Evolutionary conservation across 30 jellyfish, hydroid and myxozoan species (phyloP), one percentile per base, ranked within the genome.

Genomic region (Aurelia aurita): DNA sequence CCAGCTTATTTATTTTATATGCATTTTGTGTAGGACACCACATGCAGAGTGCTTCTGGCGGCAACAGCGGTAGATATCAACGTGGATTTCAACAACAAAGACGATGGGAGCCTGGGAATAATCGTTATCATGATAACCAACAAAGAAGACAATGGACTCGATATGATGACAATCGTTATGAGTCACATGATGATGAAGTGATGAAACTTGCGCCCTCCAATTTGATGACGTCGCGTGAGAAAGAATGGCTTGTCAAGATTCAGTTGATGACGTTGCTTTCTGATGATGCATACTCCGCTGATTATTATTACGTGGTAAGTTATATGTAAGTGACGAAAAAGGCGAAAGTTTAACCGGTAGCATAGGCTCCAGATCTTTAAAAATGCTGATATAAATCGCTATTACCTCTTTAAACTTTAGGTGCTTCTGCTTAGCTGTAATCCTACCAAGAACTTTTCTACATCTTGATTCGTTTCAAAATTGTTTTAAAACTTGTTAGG

Each of bases 191-290:
- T 16, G 93, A 87, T 19, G 79, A 74, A 22, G 62, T 77, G 27
- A 71, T 94, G 29, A 77, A 88, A 58, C 79, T 94, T 79, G 84
- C 93, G 14, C 89, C 99, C 16, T 94, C 99, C 23, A 75, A 74
- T 29, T n/a, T 94, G 89, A 94, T 94, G 99, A 81, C 97, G 31
- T 85, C 97, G 49, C 84, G 78, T 49, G 99, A 94, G 71, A 94
- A 94, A 47, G 97, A 94, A 62, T 94, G 99, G 99, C 90, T 94
- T 26, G 91, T 87, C 23, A 94, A 94, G 80, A 88, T 94, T 28
- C 96, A 89, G 65, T 62, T 94, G 68, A 88, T 94, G 97, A 84
- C 85, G 55, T 49, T 94, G 72, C 45, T 94, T 3, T 57, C 97
- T 49, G 94, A 93, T 46, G 99, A 94, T 69, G 77, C 89, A 44